Evolutionary conservation across 2,113 vertebrate genomes (phyloP).

Genomic region (Cheilinus undulatus): DNA sequence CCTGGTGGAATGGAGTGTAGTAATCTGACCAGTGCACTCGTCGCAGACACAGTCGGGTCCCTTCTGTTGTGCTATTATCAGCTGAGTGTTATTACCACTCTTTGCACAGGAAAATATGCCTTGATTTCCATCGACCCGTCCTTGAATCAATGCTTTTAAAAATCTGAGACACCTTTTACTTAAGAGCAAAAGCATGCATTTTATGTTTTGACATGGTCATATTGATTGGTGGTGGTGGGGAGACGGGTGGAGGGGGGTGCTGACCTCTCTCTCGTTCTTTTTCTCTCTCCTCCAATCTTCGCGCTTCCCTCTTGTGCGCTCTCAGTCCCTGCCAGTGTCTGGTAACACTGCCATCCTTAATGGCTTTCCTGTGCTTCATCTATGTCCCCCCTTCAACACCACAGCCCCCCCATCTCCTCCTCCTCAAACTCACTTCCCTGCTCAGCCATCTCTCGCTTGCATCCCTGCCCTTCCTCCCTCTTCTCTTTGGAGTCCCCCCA

Average conservation of each 20-base stretch:
- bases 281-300: conserved; percentile 58
- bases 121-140: conserved; percentile 93
- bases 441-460: conserved; percentile 79
- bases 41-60: conserved; percentile 58
- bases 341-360: conserved; percentile 93
- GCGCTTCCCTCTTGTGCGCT: conserved; percentile 61
- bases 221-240: conserved; percentile 88
- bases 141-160: conserved; percentile 98
- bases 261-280: conserved; percentile 65
- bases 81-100: conserved; percentile 91
- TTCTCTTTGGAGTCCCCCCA: conserved; percentile 68
- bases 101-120: conserved; percentile 89
- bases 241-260: conserved; percentile 52
- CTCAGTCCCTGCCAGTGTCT: conserved; percentile 84
- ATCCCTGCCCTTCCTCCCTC: conserved; percentile 71
- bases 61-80: conserved; percentile 85
- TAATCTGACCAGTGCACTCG: conserved; percentile 81
- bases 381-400: conserved; percentile 71
- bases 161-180: conserved; percentile 97
- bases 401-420: conserved; percentile 61
- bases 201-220: conserved; percentile 96
- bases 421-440: conserved; percentile 67
- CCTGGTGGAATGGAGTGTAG: conserved; percentile 61
- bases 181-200: conserved; percentile 99
- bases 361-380: conserved; percentile 90